Conservation (phyloP, 1,140 invertebrate genomes). For the Trinorchestia longiramus region DNA sequence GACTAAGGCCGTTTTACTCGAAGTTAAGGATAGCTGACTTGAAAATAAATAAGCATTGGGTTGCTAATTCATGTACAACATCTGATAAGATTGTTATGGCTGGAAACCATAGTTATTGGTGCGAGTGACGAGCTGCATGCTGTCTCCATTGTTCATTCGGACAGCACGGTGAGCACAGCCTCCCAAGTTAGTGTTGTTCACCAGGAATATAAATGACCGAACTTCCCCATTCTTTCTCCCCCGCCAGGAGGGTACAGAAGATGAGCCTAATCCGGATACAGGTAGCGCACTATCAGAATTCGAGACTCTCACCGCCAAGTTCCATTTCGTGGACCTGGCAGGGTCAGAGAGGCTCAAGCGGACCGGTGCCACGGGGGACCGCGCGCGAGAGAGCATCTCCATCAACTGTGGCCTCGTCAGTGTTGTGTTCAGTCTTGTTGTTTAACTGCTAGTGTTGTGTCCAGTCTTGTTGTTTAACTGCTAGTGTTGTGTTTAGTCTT, state of each 20-base stretch:
- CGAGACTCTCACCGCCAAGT: slow-evolving; percentile 91
- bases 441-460: neutral
- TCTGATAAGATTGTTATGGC: no score
- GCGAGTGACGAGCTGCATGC: no score
- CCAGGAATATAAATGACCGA: neutral
- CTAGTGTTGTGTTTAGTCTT: neutral
- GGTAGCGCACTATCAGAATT: slow-evolving; percentile 70
- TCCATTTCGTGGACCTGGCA: slow-evolving; percentile 96
- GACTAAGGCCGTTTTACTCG: neutral
- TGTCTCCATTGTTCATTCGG: no score
- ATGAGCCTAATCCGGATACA: neutral
- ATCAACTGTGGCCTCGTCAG: slow-evolving; percentile 88
- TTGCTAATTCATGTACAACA: no score
- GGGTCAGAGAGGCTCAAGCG: slow-evolving; percentile 95
- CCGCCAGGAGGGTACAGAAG: slow-evolving; percentile 52
- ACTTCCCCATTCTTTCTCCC: neutral
- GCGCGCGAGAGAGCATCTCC: slow-evolving; percentile 92
- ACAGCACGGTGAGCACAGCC: no score
- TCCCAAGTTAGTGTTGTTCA: neutral
- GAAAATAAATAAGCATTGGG: neutral
- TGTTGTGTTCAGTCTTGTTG: slow-evolving; percentile 56
- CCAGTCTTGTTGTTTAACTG: neutral
- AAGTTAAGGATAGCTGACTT: neutral
- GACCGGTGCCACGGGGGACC: slow-evolving; percentile 87
- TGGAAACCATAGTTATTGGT: no score